phyloP scores from a whole-genome alignment of 2,113 vertebrate species.

The Accipiter virgatus region DNA sequence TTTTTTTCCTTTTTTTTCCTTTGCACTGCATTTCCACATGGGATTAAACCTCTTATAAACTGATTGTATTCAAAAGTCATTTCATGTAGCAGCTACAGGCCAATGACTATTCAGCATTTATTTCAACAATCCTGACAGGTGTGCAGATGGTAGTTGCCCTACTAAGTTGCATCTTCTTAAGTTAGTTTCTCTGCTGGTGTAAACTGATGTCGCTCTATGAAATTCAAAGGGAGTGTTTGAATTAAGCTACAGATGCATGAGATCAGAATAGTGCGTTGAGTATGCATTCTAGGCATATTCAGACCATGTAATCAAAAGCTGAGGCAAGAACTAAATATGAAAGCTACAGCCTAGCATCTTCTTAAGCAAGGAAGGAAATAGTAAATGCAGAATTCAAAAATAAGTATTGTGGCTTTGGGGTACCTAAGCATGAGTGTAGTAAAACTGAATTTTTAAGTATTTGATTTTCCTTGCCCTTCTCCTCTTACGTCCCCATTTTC shows the following conservation, averaged over 20 bases:
- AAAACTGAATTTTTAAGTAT: not conserved
- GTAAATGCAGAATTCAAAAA: slow-evolving; percentile 11
- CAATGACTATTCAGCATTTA: not conserved
- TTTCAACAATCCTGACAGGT: not conserved
- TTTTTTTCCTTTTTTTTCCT: not conserved
- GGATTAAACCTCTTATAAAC: not conserved
- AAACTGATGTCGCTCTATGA: not conserved
- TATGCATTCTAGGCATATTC: not conserved
- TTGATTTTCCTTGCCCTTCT: not conserved
- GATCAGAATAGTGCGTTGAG: not conserved
- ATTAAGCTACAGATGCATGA: not conserved
- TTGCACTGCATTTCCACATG: not conserved
- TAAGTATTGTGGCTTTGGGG: not conserved
- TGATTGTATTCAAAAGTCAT: not conserved
- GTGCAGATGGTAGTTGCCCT: not conserved
- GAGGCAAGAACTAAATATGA: not conserved
- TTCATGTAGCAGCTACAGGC: not conserved
- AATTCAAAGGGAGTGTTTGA: not conserved
- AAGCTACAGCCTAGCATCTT: not conserved
- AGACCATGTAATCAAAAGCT: not conserved
- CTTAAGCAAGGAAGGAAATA: not conserved
- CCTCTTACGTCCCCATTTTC: not conserved
- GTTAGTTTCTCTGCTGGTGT: not conserved
- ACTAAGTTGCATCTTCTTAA: not conserved
- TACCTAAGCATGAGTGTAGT: not conserved